Base-by-base conservation (phyloP, 1,140 invertebrate genomes). In the Drosophila tropicalis region DNA sequence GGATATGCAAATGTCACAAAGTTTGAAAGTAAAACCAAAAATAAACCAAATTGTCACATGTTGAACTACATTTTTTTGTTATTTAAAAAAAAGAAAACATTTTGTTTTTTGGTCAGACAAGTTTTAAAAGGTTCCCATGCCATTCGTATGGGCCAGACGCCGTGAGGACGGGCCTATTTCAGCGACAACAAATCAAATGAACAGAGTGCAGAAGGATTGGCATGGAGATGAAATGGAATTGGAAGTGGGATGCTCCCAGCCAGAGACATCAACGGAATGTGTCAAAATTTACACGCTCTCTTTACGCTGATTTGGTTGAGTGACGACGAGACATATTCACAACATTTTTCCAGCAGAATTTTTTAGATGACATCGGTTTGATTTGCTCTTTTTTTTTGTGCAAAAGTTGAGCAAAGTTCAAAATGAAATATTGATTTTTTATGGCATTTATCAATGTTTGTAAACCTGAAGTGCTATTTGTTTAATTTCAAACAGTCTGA, bases 251-350 rank as follows among this genome's bases (percentile, higher is more conserved):
- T 15, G 41, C n/a, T 44, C 15, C 29, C 17, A 60, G 34, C 47
- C 56, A 67, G 64, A 72, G 71, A 69, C 81, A 71, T 76, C 65
- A 73, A 67, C 69, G 66, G 83, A 79, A 87, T 87, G 83, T 87
- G 84, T 87, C 83, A 87, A 76, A 87, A 87, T 87, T 79, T 86
- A 73, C 83, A 83, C 79, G 83, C 83, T 86, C 84, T 67, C 83
- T 79, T 86, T 86, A 62, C 70, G 72, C 40, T 60, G 76, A 87
- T 83, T 80, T 70, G 84, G 84, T 80, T 83, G 79, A 77, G 22
- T 64, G 71, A 67, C 60, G 36, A 39, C 15, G 40, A 78, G n/a
- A 68, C 32, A 79, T 72, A 74, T 67, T 75, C 62, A 57, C 70
- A 72, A 67, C 29, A 51, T 62, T 70, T 54, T 82, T 66, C 57